Evolutionary conservation across 2,888 invertebrate genomes (phyloP), one percentile per base, ranked within the genome.

Genomic region (Nezara viridula): DNA sequence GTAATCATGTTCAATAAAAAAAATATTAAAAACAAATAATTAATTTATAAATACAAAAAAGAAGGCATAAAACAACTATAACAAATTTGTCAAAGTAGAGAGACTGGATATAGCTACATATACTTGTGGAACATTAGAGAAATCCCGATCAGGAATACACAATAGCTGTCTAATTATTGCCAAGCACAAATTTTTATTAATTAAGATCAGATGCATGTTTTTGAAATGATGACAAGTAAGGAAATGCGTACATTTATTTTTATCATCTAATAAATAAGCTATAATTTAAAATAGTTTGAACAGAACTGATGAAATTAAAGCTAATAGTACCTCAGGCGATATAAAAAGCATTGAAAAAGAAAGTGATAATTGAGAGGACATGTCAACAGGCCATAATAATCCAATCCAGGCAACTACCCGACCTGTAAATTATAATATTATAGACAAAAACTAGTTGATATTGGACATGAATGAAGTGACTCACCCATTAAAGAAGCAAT

Each of bases 381-480:
- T 81, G 81, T 81, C 81, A 81, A 81, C 81, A 81, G 81, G 81
- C 44, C 3, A 44, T 6, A n/a, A 44, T 44, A 44, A 44, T n/a
- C n/a, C 81, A 24, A 81, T 44, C 44, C 81, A 37, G 66, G 10
- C 37, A 21, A 37, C 32, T 60, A 12, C 9, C 19, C 66, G 37
- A 73, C 66, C 66, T 37, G 32, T 37, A 37, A 73, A 73, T 73
- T 21, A 37, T 73, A 37, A 73, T 37, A 21, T 5, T 5, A 14
- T 12, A 2, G 0, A 21, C 6, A 27, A 60, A 16, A 14, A 27
- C 16, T 60, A 7, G 37, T 37, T 37, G 19, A 73, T 16, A 73
- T 73, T 3, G 6, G 21, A 73, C 1, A 37, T 24, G 9, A 37
- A 6, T 27, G 21, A 32, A 16, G 19, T 27, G 14, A 66, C 66